These are phyloP conservation scores for Melanotus villosus DNA, from an alignment of 2,888 invertebrate genomes.

Conservation along the genomic window DNA sequence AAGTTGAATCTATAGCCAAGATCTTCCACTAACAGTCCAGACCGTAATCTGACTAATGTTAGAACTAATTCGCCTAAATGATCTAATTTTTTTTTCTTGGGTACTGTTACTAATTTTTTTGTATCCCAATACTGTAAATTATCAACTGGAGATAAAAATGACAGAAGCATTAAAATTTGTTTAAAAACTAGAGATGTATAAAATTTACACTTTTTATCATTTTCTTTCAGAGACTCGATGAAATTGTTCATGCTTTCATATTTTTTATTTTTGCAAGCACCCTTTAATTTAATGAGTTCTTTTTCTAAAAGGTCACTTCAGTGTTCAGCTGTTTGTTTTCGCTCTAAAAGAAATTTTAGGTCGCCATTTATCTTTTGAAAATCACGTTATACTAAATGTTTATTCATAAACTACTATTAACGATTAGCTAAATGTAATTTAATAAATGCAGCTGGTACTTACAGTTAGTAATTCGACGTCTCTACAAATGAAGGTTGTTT, in stretches of 20 bases:
- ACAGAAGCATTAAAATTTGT: background rate
- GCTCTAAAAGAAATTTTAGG: too few relatives aligned
- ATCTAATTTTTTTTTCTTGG: background rate
- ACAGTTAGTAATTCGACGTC: too few relatives aligned
- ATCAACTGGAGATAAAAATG: background rate
- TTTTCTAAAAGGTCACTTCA: too few relatives aligned
- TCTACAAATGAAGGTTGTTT: too few relatives aligned
- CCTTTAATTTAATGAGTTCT: too few relatives aligned
- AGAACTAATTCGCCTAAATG: background rate
- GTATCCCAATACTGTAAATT: background rate
- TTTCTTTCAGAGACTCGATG: background rate
- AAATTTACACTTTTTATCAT: conserved; percentile 4
- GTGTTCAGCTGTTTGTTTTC: too few relatives aligned
- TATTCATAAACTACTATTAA: too few relatives aligned
- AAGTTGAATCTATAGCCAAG: background rate
- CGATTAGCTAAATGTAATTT: too few relatives aligned
- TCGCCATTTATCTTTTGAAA: too few relatives aligned
- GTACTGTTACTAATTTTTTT: background rate
- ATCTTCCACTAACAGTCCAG: background rate
- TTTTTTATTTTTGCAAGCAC: too few relatives aligned
- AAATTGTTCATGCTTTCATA: background rate
- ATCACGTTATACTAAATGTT: too few relatives aligned
- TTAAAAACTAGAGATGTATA: background rate
- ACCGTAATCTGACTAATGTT: background rate
- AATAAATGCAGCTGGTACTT: too few relatives aligned